These are phyloP conservation scores for Orycteropus afer DNA, from an alignment of 2,113 vertebrate species.

Conservation along the genomic window DNA sequence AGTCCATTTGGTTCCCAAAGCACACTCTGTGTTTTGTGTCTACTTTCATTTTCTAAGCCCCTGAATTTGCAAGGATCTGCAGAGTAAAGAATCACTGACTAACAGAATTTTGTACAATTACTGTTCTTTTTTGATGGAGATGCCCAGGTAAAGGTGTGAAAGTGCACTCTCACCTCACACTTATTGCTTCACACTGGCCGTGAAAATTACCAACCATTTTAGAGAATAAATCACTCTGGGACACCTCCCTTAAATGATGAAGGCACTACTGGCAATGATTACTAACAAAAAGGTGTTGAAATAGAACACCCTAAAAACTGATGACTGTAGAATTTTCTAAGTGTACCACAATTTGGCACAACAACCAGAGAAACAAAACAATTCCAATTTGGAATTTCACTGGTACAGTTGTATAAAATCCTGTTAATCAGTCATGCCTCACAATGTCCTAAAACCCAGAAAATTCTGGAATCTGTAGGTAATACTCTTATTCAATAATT, in stretches of 20 bases:
- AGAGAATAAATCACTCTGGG: constrained; percentile 86
- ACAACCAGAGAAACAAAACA: constrained; percentile 96
- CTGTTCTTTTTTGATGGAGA: constrained; percentile 87
- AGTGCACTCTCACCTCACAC: constrained; percentile 85
- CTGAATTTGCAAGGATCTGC: constrained; percentile 90
- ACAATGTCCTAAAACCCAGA: constrained; percentile 91
- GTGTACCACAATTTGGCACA: constrained; percentile 98
- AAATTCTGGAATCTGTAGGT: constrained; percentile 91
- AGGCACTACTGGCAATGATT: constrained; percentile 98
- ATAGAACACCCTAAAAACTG: constrained; percentile 84
- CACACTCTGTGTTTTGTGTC: constrained; percentile 70
- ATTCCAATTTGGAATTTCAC: constrained; percentile 99
- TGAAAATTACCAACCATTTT: constrained; percentile 61
- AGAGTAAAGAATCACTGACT: constrained; percentile 92
- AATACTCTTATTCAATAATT: constrained; percentile 88
- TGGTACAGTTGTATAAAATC: constrained; percentile 96
- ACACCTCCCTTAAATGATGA: constrained; percentile 95
- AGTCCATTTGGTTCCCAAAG: constrained; percentile 91
- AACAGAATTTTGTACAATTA: constrained; percentile 97
- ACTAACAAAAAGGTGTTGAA: constrained; percentile 88
- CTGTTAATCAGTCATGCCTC: constrained; percentile 94
- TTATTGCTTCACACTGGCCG: constrained; percentile 90
- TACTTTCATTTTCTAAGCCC: constrained; percentile 85
- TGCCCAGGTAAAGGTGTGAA: constrained; percentile 86
- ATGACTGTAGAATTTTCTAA: constrained; percentile 88